Evolutionary conservation across 2,797 vertebrate species (phyloP).

Genomic region (Fistularia tabacaria): DNA sequence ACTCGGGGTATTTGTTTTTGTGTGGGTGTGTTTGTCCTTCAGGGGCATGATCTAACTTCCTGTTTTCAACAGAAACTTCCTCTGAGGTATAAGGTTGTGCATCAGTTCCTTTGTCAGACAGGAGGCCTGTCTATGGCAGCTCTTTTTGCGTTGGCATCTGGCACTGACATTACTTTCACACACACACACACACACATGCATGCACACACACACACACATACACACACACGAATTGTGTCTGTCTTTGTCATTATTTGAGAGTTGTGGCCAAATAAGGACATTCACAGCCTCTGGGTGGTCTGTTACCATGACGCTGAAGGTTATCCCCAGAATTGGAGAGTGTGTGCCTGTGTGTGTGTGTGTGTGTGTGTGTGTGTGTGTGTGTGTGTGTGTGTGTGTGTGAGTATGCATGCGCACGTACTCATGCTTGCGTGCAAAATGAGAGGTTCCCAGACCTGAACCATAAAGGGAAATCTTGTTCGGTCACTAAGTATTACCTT

Average conservation of each 20-base stretch:
- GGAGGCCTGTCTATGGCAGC: constrained; percentile 71
- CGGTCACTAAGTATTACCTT: constrained; percentile 44
- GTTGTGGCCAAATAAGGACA: constrained; percentile 71
- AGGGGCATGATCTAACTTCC: constrained; percentile 53
- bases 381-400: constrained; percentile 26
- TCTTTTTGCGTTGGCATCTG: constrained; percentile 69
- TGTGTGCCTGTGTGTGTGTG: constrained; percentile 24
- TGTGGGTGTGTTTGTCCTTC: constrained; percentile 29
- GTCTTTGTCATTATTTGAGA: constrained; percentile 45
- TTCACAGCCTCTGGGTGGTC: constrained; percentile 47
- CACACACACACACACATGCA: constrained; percentile 22
- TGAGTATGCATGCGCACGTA: neutral
- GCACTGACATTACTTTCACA: constrained; percentile 60
- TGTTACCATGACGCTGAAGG: constrained; percentile 64
- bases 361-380: constrained; percentile 14
- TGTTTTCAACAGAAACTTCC: constrained; percentile 65
- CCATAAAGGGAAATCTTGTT: constrained; percentile 49
- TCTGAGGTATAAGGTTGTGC: constrained; percentile 37
- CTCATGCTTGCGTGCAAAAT: neutral
- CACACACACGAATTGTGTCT: constrained; percentile 21
- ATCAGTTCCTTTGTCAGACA: constrained; percentile 52
- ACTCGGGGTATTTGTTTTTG: constrained; percentile 7
- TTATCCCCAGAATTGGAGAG: constrained; percentile 60
- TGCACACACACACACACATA: constrained; percentile 19
- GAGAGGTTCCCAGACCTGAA: constrained; percentile 27